Base-by-base conservation (phyloP, 2,113 vertebrate genomes). In the Grammomys dolichurus region DNA sequence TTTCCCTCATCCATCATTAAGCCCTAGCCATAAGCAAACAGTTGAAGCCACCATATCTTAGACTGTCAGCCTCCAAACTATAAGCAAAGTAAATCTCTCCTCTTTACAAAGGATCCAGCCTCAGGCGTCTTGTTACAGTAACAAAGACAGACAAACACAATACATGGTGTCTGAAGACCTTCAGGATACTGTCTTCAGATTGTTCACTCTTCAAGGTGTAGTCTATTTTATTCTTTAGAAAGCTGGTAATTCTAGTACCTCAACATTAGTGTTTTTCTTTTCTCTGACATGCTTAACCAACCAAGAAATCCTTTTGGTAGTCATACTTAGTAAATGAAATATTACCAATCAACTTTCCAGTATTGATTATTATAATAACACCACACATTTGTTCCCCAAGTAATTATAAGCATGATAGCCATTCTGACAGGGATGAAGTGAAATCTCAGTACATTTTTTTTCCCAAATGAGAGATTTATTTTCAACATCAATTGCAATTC, bases 381-480 rank as follows among this genome's bases (percentile, higher is more conserved):
- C n/a, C 87, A 46, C 16, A 54, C 4, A 51, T 51, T 51, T 51
- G 51, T 51, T 51, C 51, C 51, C 51, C 51, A 26, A 56, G 17
- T 90, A 43, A 60, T 87, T 76, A 56, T 87, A 92, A 63, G 67
- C 85, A 87, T 51, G 58, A 40, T 28, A 80, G 46, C 60, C 24
- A 7, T 54, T 51, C 60, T 90, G 75, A 78, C 43, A 67, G 46
- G 48, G 75, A 80, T 54, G 46, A 90, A 67, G 60, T 80, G 75
- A 63, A 80, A 65, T 54, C 31, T 80, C 75, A 78, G 48, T 54
- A 28, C 40, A 28, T 33, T 17, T 63, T 89, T 31, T 63, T 48
- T 22, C 33, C 26, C 76, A 96, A 85, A 43, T 81, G 58, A 96
- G 58, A 89, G 36, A 91, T 91, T 54, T 95, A 90, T 89, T 96